A percentile compares a stretch with the other conserved stretches of the same genome.
Conservation (phyloP, 2,113 vertebrate species). For the Microcebus tavaratra region DNA sequence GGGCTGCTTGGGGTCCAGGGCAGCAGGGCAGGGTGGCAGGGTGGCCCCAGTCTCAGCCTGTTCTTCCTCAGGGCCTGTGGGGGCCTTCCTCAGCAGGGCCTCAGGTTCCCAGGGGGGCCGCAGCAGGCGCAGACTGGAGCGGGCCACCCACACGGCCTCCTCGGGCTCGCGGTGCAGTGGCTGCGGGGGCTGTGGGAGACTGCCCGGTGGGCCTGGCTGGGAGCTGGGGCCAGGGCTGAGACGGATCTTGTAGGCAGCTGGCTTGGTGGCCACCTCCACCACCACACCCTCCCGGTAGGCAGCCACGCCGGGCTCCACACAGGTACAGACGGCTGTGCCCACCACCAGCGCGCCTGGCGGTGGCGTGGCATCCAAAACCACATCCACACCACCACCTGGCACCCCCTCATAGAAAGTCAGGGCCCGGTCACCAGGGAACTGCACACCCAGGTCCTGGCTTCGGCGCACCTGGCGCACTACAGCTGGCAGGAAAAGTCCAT, state of each 20-base stretch:
- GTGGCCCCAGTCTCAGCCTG: constrained; percentile 78
- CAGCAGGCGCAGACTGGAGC: constrained; percentile 90
- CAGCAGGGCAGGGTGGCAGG: constrained; percentile 57
- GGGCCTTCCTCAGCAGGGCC: constrained; percentile 80
- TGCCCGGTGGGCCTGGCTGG: background rate
- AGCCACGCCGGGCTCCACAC: constrained; percentile 84
- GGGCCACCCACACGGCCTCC: constrained; percentile 89
- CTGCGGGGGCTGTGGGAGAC: constrained; percentile 51
- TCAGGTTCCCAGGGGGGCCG: constrained; percentile 87
- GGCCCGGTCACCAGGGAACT: constrained; percentile 87
- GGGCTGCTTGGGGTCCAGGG: constrained; percentile 79
- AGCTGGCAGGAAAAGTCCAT: constrained; percentile 87
- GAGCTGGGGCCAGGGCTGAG: constrained; percentile 59
- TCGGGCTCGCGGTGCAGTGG: constrained; percentile 64
- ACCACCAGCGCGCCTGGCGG: constrained; percentile 85
- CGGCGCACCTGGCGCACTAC: constrained; percentile 89
- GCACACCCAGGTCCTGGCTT: constrained; percentile 87
- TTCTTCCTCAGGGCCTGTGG: constrained; percentile 74
- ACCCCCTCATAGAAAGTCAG: constrained; percentile 85
- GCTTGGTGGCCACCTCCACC: constrained; percentile 89
- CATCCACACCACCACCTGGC: constrained; percentile 80
- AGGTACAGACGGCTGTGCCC: constrained; percentile 89
- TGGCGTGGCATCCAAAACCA: constrained; percentile 90
- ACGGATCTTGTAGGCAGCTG: constrained; percentile 89
- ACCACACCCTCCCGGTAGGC: constrained; percentile 90